Evolutionary conservation across 1,140 invertebrate genomes (phyloP), one percentile per base, ranked within the genome.

Genomic region (Telenomus remus): DNA sequence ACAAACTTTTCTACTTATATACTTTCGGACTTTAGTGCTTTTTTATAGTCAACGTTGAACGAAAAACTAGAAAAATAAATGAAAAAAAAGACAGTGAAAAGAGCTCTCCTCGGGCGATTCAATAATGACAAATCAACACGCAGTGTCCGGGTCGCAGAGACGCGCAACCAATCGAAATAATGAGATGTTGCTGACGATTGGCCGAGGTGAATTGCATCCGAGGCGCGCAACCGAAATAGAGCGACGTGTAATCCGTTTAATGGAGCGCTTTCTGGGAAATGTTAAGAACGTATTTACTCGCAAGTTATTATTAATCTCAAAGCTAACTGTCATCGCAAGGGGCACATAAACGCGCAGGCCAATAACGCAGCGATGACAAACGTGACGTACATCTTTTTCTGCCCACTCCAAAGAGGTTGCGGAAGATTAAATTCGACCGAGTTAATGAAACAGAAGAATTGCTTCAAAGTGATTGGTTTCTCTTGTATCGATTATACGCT

Each of bases 261-360:
- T 68, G 68, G 43, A 5, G 53, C 48, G 46, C 9, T 60, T 71
- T 77, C 66, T 14, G 11, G 14, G 54, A 77, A 73, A 75, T 71
- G 74, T 80, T 79, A 77, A 79, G 66, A 71, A 68, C 55, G 64
- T 78, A 63, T 69, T 72, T 72, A 68, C 56, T 78, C 49, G 39
- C 53, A 14, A 39, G 74, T 76, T 81, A 83, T 82, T 78, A 81
- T 81, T 79, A 79, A 66, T 68, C 70, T 80, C 79, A 79, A 80
- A 79, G 76, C 61, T 57, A 69, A 60, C 61, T 78, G 63, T 78
- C 77, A 74, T 49, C 79, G 48, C 44, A 51, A 44, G 37, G 48
- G 47, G 63, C 70, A 72, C 76, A 78, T 83, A 78, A 82, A 81
- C 19, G 19, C 42, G 78, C 73, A 73, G 66, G 49, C 69, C 77